Base-by-base conservation (phyloP, 2,113 vertebrate genomes). In the Perca fluviatilis region DNA sequence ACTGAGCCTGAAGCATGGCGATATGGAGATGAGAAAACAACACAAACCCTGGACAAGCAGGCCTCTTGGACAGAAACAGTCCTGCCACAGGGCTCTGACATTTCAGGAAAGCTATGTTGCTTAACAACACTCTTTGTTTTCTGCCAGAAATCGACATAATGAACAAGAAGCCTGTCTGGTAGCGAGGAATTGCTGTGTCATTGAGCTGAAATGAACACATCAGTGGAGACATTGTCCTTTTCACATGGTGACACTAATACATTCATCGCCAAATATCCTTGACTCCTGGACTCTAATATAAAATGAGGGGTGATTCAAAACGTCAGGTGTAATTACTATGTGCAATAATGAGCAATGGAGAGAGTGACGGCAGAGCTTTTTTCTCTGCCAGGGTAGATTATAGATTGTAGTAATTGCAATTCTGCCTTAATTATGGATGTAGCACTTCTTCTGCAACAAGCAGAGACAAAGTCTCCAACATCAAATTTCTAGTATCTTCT, bases 281-380 rank as follows among this genome's bases (percentile, higher is more conserved):
- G 40, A 88, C 78, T 84, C 70, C 25, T 9, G 23, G 70, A 84
- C 25, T 79, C 67, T 78, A 81, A 86, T 88, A 86, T 80, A 67
- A 90, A 91, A 89, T 63, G 82, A 85, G 62, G 84, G 68, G 61
- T 84, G 83, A 93, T 91, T 92, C 76, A 91, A 90, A 90, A 91
- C 56, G 77, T 75, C 90, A 89, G 88, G 91, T 89, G 85, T 91
- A 92, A 90, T 91, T 91, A 89, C 77, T 64, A 85, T 76, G 77
- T 83, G 88, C 85, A 92, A 87, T 91, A 92, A 87, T 51, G 33
- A 82, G 88, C 74, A 81, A 79, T 71, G 63, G 60, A 82, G 71
- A 79, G 82, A 91, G 79, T 78, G 86, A 91, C 74, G 78, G 89
- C 82, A 71, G 86, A 88, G 84, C 79, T 82, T 83, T 73, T 76